These are phyloP conservation scores for Enteromius treurensis DNA, from an alignment of 2,797 vertebrate species.

Conservation along the genomic window DNA sequence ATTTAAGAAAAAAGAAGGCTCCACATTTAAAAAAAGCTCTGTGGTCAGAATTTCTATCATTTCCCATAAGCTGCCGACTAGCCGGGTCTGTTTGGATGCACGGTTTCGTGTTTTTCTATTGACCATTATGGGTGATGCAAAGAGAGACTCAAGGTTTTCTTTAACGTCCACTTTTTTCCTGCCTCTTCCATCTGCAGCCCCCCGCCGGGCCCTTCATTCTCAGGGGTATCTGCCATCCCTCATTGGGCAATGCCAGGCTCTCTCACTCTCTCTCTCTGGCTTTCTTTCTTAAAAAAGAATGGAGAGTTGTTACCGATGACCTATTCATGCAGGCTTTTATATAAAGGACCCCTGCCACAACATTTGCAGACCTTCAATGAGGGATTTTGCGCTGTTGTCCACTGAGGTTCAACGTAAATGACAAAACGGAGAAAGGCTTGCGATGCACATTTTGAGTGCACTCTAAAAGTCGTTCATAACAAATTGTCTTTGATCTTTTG, in stretches of 20 bases:
- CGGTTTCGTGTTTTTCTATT: background rate
- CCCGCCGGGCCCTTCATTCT: conserved; percentile 19
- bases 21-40: background rate
- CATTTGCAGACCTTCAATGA: background rate
- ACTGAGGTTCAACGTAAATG: background rate
- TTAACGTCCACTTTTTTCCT: background rate
- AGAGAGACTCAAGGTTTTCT: conserved; percentile 31
- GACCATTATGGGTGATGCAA: background rate
- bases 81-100: background rate
- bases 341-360: conserved; percentile 17
- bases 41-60: background rate
- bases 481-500: background rate
- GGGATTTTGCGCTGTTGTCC: conserved; percentile 49
- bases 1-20: conserved; percentile 3
- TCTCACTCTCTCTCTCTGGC: background rate
- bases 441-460: background rate
- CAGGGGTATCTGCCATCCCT: conserved; percentile 8
- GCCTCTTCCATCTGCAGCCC: conserved; percentile 1
- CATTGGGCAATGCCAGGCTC: conserved; percentile 30
- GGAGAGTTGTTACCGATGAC: conserved; percentile 1
- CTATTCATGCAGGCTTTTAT: conserved; percentile 25
- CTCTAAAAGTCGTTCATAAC: background rate
- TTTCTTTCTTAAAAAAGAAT: conserved; percentile 29
- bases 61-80: background rate
- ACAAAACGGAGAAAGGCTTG: background rate